Evolutionary conservation across 2,888 invertebrate genomes (phyloP), one percentile per base, ranked within the genome.

Genomic region (Unio pictorum): DNA sequence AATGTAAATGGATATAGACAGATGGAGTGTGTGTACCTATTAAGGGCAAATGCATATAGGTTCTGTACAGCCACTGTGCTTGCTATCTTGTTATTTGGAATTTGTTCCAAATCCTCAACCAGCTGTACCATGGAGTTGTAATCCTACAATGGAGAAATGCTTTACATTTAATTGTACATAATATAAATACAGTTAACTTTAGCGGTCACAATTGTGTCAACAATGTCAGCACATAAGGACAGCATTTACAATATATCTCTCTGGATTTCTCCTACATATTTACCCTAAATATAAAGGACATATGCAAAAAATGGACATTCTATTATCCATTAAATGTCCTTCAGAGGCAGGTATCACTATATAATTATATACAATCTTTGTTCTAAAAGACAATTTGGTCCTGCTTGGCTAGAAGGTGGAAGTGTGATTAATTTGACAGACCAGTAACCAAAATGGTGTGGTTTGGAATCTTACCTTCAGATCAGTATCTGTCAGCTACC

Each of bases 51-150:
- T 3, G 98, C 98, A 90, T 98, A 98, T 82, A 97, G 92, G 90
- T 95, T 96, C 89, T 95, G 93, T 86, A 99, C 97, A 77, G 96
- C 95, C 23, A 95, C 95, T 73, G 96, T 96, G 86, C 95, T 95
- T 55, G 82, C 79, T 54, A 88, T 82, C 67, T 84, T 87, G 63
- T 82, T 84, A 83, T 95, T 95, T 80, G 97, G 96, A 75, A 98
- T 93, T 3, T 95, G 95, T 88, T 94, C 94, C 76, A 99, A 91
- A 89, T 98, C 98, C 87, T 97, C 97, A 0, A 99, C 96, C 61
- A 99, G 92, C 83, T 96, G 95, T 28, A 99, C 98, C 94, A 99
- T 99, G 0, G 97, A 95, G 90, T 98, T 97, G 87, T 98, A 98
- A 89, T 97, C 97, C 92, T 93, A 74, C 7, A 73, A 75, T 58